These are phyloP conservation scores for Monopterus albus DNA, from an alignment of 2,113 vertebrate species.

Conservation along the genomic window DNA sequence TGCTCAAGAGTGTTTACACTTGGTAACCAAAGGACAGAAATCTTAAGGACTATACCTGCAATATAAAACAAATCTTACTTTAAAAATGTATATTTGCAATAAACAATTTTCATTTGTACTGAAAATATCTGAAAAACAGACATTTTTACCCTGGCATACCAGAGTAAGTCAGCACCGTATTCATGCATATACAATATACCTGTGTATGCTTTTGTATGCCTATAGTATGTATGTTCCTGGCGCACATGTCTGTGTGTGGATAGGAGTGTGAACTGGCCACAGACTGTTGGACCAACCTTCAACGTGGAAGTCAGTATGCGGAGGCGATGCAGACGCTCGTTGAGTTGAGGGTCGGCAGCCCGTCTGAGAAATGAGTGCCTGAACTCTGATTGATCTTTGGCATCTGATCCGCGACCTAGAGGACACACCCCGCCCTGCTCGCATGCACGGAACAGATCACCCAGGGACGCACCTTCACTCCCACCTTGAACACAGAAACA, in stretches of 20 bases:
- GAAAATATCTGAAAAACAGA: too few relatives aligned
- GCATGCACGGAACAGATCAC: constrained; percentile 94
- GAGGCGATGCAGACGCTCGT: constrained; percentile 95
- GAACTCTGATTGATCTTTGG: constrained; percentile 90
- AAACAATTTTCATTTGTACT: neutral
- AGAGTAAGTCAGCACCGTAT: neutral
- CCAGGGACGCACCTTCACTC: constrained; percentile 83
- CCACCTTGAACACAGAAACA: constrained; percentile 43
- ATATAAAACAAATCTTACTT: neutral
- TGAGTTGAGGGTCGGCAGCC: constrained; percentile 94
- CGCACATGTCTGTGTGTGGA: neutral
- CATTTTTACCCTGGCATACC: too few relatives aligned
- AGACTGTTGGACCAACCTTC: constrained; percentile 87
- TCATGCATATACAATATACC: neutral
- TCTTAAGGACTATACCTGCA: constrained; percentile 3
- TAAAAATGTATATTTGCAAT: neutral
- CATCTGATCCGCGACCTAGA: constrained; percentile 89
- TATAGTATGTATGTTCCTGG: neutral
- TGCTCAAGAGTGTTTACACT: too few relatives aligned
- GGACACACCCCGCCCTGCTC: constrained; percentile 94
- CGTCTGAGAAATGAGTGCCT: constrained; percentile 93
- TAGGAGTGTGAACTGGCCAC: neutral
- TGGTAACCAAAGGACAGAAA: too few relatives aligned
- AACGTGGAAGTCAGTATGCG: constrained; percentile 97
- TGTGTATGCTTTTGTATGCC: neutral